Evolutionary conservation across 2,888 invertebrate species (phyloP).

Genomic region (Eueremaeus valkanovi): DNA sequence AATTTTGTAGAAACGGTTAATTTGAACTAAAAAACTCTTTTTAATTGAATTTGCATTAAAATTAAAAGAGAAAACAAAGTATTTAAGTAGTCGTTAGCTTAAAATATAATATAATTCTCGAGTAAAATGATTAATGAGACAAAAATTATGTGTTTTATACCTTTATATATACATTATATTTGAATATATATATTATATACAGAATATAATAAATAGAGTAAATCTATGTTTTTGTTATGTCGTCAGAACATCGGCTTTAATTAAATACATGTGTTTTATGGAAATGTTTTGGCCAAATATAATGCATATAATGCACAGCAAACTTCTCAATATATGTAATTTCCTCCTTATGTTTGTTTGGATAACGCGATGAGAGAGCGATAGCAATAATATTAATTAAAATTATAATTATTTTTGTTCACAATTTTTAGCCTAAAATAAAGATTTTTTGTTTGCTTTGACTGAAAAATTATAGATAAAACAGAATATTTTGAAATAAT

Average conservation of each 20-base stretch:
- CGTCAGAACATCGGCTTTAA: not conserved
- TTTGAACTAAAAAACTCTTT: not conserved
- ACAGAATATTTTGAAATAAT: not conserved
- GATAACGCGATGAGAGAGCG: not conserved
- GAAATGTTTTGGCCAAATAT: not conserved
- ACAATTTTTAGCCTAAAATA: not conserved
- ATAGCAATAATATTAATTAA: not conserved
- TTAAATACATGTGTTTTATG: constrained; percentile 8
- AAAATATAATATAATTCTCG: not conserved
- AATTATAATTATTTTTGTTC: not conserved
- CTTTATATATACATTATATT: not conserved
- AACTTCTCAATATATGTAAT: constrained; percentile 16
- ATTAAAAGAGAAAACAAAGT: not conserved
- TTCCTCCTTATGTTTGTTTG: not conserved
- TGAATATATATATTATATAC: no score
- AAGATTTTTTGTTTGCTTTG: no score
- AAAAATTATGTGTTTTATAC: not conserved
- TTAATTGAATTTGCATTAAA: not conserved
- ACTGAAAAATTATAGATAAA: no score
- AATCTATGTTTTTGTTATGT: not conserved
- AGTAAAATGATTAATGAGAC: not conserved
- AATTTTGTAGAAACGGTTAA: not conserved
- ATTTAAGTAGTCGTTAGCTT: not conserved
- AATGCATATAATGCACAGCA: constrained; percentile 21
- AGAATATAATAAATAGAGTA: not conserved